These are phyloP conservation scores for Pyrrhosoma nymphula DNA, from an alignment of 2,888 invertebrate species.

Conservation along the genomic window DNA sequence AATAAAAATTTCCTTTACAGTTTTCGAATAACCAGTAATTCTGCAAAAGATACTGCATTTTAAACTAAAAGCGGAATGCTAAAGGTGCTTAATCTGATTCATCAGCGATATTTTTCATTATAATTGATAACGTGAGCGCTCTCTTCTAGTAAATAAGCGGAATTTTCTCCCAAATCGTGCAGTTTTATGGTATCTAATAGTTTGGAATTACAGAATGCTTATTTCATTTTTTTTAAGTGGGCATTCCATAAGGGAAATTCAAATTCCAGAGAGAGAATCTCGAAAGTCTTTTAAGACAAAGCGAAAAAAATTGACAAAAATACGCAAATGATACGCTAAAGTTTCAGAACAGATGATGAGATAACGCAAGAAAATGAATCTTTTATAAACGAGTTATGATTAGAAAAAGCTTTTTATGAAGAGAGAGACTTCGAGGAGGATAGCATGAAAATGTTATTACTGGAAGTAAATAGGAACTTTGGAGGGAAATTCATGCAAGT, in stretches of 20 bases:
- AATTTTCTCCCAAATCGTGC: too few species aligned
- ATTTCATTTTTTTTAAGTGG: too few species aligned
- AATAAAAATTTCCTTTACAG: too few species aligned
- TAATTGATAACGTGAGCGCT: too few species aligned
- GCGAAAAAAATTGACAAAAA: not conserved
- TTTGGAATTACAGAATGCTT: too few species aligned
- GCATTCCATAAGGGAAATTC: not conserved
- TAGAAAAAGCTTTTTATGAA: not conserved
- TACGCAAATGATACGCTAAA: not conserved
- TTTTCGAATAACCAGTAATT: too few species aligned
- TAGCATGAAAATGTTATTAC: constrained; percentile 16
- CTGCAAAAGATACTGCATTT: too few species aligned
- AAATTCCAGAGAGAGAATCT: not conserved
- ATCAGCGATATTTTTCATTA: too few species aligned
- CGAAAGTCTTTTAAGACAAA: not conserved
- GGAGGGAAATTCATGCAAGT: not conserved
- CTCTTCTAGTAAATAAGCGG: too few species aligned
- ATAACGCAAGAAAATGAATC: not conserved
- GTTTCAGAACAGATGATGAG: not conserved
- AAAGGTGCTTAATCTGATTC: too few species aligned
- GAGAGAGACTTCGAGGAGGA: not conserved
- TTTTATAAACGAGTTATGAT: not conserved
- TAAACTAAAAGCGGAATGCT: too few species aligned
- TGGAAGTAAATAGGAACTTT: not conserved
- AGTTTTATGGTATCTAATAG: too few species aligned